A percentile compares a stretch with the other conserved stretches of the same genome.
Evolutionary conservation across 2,113 vertebrate genomes (phyloP).

Genomic region (Ibidorhyncha struthersii): DNA sequence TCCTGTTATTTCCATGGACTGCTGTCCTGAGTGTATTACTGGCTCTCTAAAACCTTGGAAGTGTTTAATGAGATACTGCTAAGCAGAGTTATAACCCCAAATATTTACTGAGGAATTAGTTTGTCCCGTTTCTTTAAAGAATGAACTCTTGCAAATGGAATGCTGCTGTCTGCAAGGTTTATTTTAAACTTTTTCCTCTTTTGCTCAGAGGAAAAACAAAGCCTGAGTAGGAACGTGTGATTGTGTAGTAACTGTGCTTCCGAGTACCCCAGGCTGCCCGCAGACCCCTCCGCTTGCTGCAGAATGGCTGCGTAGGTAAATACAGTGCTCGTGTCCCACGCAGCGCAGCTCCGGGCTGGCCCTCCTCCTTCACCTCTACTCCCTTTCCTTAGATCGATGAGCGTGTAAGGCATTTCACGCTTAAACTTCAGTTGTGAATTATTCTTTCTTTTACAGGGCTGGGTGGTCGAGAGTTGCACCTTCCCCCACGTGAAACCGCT

Average conservation of each 20-base stretch:
- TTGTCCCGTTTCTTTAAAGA: neutral
- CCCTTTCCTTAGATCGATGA: neutral
- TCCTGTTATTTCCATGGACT: neutral
- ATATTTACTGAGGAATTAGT: neutral
- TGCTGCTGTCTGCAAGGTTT: neutral
- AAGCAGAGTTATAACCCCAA: neutral
- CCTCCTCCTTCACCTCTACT: neutral
- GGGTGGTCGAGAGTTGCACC: neutral
- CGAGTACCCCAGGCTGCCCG: neutral
- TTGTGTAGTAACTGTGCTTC: neutral
- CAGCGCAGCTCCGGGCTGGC: neutral
- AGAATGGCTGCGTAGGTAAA: neutral
- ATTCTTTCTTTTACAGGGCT: neutral
- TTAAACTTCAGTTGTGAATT: neutral
- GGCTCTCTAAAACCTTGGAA: neutral
- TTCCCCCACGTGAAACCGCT: neutral
- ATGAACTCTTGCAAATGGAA: neutral
- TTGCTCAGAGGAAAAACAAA: neutral
- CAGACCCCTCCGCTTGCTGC: accelerated
- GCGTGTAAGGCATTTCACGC: neutral
- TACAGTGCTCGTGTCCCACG: accelerated
- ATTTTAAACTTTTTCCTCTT: neutral
- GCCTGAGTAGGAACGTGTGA: neutral
- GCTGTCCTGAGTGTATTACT: neutral
- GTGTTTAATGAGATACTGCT: neutral